Percentiles rank a stretch among this genome's conserved stretches.
phyloP scores from a whole-genome alignment of 2,888 invertebrate genomes.

The Embidobia sp. region DNA sequence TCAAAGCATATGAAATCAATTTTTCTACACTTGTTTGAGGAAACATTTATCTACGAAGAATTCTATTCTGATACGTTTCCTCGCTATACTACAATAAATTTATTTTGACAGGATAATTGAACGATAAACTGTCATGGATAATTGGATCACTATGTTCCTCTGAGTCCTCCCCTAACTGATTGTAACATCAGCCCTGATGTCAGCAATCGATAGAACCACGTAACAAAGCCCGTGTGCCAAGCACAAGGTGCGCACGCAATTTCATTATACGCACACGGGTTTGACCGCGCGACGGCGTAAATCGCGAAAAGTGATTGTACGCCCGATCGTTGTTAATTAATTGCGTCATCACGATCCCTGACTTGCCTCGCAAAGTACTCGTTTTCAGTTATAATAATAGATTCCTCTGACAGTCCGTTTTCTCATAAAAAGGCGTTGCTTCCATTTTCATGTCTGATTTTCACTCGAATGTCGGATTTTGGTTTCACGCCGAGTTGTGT shows the following conservation, averaged over 20 bases:
- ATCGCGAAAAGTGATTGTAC: slow-evolving; percentile 36
- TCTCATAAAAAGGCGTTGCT: too few species aligned
- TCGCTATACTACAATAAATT: too few species aligned
- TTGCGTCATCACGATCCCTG: slow-evolving; percentile 21
- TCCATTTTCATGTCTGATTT: too few species aligned
- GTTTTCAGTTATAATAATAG: too few species aligned
- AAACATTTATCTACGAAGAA: too few species aligned
- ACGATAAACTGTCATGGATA: slow-evolving; percentile 13
- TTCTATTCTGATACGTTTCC: too few species aligned
- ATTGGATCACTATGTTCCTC: slow-evolving; percentile 15
- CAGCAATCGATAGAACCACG: slow-evolving; percentile 71
- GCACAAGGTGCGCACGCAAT: slow-evolving; percentile 66
- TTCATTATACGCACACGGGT: slow-evolving; percentile 30
- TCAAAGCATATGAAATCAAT: too few species aligned
- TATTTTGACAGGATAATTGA: too few species aligned
- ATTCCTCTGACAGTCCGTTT: too few species aligned
- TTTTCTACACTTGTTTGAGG: too few species aligned
- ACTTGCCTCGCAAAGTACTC: slow-evolving; percentile 1
- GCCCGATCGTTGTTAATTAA: slow-evolving; percentile 32
- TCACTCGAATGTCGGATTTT: too few species aligned
- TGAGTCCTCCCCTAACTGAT: slow-evolving; percentile 27
- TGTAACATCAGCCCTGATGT: slow-evolving; percentile 20
- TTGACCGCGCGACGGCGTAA: neutral
- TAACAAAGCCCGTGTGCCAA: slow-evolving; percentile 52
- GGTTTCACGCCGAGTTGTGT: too few species aligned